A percentile compares a stretch with the other conserved stretches of the same genome.
Conservation (phyloP, 1,140 invertebrate species). For the Protaetia brevitarsis region DNA sequence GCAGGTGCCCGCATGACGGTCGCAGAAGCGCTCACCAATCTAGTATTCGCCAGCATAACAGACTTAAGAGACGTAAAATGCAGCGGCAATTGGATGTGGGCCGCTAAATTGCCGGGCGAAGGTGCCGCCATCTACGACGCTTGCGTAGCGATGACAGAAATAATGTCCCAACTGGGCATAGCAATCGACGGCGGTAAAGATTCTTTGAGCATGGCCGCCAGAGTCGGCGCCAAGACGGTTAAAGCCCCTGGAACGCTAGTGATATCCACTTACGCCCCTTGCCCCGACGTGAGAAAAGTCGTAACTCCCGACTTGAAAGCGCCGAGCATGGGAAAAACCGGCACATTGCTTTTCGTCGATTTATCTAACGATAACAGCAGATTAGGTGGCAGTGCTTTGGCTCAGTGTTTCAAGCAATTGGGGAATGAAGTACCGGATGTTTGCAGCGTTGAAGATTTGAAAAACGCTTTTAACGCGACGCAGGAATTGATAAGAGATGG, state of each 20-base stretch:
- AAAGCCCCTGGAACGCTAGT: conserved; percentile 93
- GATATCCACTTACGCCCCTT: conserved; percentile 91
- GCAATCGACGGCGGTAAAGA: conserved; percentile 98
- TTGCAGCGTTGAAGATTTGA: conserved; percentile 63
- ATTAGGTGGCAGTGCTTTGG: conserved; percentile 87
- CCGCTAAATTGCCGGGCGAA: conserved; percentile 89
- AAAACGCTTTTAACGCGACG: conserved; percentile 74
- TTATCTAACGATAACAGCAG: conserved; percentile 63
- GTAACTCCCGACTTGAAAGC: conserved; percentile 89
- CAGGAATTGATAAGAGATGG: conserved; percentile 77
- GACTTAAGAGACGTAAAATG: conserved; percentile 90
- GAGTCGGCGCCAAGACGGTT: conserved; percentile 68
- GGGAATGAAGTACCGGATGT: conserved; percentile 81
- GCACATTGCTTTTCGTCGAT: conserved; percentile 67
- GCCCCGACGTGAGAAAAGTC: conserved; percentile 77
- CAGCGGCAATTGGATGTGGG: conserved; percentile 99
- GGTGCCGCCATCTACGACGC: conserved; percentile 84
- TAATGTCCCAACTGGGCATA: conserved; percentile 85
- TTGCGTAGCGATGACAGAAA: conserved; percentile 80
- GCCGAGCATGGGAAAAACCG: conserved; percentile 54
- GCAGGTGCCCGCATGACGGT: conserved; percentile 91
- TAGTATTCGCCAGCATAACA: conserved; percentile 89
- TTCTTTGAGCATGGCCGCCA: conserved; percentile 95
- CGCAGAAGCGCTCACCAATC: conserved; percentile 90
- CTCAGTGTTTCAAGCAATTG: conserved; percentile 85